Evolutionary conservation across 1,140 invertebrate species (phyloP), one percentile per base, ranked within the genome.

Genomic region (Dreissena polymorpha): DNA sequence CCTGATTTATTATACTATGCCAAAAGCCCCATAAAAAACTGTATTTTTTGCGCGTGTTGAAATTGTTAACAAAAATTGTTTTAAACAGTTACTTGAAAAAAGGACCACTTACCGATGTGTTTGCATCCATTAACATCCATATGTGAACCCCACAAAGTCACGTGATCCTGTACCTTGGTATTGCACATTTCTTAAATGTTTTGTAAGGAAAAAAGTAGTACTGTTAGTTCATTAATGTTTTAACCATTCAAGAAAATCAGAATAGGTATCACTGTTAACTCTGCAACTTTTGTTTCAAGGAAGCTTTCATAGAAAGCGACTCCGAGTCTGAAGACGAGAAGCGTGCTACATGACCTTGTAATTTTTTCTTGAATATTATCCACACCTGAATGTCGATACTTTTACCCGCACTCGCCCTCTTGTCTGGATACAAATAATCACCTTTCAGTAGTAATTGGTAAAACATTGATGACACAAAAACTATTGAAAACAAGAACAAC

Each of bases 291-390:
- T 13, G 51, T 18, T 51, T 10, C n/a, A 57, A 73, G 71, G 71
- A 73, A 73, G 25, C 21, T 3, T 73, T 73, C 25, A 27, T 73
- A 57, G 71, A 73, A 12, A 73, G 71, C 60, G 71, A 73, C 71
- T 57, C 51, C 60, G 71, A 73, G 53, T 51, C 23, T 50, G n/a
- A n/a, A 51, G 69, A 71, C 50, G 50, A 49, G 50, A 49, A 13
- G n/a, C 49, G 53, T 49, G 69, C 39, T 8, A 39, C 39, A 39
- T 39, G 39, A 39, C 39, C 39, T 39, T 8, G 39, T 71, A n/a
- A 29, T n/a, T 29, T 6, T 5, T 67, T 25, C 12, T 5, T 25
- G 2, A 67, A 29, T 29, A 18, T 69, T n/a, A 7, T 49, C 67
- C 67, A 16, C 29, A 49, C 8, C 16, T 69, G 50, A 49, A 69